These are phyloP conservation scores for Brachionus asplanchnoidis DNA, from an alignment of 1,140 invertebrate genomes.

Conservation along the genomic window DNA sequence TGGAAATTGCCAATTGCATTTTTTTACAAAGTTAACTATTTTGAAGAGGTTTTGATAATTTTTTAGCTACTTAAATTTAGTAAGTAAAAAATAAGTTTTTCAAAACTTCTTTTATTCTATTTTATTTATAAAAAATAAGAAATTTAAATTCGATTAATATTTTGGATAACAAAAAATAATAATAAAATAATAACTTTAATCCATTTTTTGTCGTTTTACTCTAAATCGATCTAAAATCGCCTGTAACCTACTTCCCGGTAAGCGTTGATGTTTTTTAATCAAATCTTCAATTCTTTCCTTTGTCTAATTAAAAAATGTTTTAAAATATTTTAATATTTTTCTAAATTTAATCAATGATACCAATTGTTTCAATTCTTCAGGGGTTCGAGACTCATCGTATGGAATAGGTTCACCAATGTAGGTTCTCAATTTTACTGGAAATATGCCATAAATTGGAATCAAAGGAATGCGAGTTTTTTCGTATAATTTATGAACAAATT, in stretches of 20 bases:
- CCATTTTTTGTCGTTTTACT: not conserved
- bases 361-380: constrained; percentile 73
- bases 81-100: not conserved
- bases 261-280: constrained; percentile 71
- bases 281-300: constrained; percentile 68
- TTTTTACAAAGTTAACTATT: too few species aligned
- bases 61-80: too few species aligned
- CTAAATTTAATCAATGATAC: constrained; percentile 56
- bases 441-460: constrained; percentile 90
- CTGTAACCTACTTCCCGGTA: constrained; percentile 77
- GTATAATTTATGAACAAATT: constrained; percentile 62
- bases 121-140: not conserved
- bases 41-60: too few species aligned
- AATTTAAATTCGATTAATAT: not conserved
- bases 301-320: constrained; percentile 61
- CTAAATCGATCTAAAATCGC: constrained; percentile 65
- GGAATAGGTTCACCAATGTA: constrained; percentile 77
- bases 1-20: too few species aligned
- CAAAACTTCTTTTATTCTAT: not conserved
- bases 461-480: constrained; percentile 78
- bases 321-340: constrained; percentile 39
- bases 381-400: constrained; percentile 66
- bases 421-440: constrained; percentile 91
- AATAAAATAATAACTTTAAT: not conserved
- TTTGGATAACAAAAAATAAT: too few species aligned